Conservation (phyloP, 2,113 vertebrate genomes). For the Heliornis fulica region DNA sequence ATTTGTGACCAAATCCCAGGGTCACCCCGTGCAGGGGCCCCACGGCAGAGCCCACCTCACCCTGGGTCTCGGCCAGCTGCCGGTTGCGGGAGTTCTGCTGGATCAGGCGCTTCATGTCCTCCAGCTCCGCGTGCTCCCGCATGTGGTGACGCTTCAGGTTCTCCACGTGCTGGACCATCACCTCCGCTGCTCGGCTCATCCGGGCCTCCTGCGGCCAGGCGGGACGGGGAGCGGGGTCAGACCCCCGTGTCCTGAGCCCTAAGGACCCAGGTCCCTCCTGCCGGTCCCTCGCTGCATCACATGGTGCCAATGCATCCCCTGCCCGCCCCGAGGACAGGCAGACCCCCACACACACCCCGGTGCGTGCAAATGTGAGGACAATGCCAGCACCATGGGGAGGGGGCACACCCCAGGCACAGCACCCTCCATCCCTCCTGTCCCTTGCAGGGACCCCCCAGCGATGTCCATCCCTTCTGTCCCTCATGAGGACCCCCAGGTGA, state of each 20-base stretch:
- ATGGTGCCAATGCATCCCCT: neutral
- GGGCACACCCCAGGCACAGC: neutral
- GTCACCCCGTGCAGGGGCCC: too few species aligned
- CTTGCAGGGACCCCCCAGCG: too few species aligned
- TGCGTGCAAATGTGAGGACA: fast-evolving
- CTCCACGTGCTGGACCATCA: conserved; percentile 87
- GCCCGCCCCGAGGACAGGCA: neutral
- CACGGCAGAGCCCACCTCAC: neutral
- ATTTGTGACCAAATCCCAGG: too few species aligned
- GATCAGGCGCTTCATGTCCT: conserved; percentile 77
- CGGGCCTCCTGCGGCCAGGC: conserved; percentile 76
- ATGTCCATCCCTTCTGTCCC: too few species aligned
- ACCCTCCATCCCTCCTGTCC: neutral
- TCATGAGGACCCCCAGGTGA: fast-evolving
- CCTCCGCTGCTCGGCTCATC: conserved; percentile 79
- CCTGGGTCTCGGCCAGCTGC: conserved; percentile 60
- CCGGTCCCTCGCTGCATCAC: neutral
- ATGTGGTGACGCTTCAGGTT: conserved; percentile 76
- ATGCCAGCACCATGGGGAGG: fast-evolving
- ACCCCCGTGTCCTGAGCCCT: neutral
- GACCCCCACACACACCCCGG: neutral
- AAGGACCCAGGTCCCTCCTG: neutral
- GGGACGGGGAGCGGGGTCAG: neutral
- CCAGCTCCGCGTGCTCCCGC: conserved; percentile 74
- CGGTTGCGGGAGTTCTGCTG: conserved; percentile 70